A percentile compares a stretch with the other conserved stretches of the same genome.
Conservation (phyloP, 2,888 invertebrate species). For the Lasioglossum oenotherae region DNA sequence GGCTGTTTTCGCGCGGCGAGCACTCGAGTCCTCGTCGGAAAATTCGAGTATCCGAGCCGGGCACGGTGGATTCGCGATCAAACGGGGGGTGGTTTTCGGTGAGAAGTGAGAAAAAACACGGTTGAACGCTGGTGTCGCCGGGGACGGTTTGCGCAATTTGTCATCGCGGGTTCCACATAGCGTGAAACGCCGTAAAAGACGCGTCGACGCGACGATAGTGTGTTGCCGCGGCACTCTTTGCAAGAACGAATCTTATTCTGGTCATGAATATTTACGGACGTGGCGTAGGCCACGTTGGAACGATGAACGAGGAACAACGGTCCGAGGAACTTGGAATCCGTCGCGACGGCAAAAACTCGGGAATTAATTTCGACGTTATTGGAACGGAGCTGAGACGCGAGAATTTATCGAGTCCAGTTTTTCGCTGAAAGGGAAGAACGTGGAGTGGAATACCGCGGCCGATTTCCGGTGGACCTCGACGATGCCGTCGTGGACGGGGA, state of each 20-base stretch:
- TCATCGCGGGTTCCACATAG: constrained; percentile 24
- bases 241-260: constrained; percentile 36
- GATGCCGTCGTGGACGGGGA: not conserved
- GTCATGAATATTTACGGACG: constrained; percentile 40
- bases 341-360: not conserved
- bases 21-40: not conserved
- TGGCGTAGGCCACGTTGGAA: not conserved
- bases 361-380: constrained; percentile 16
- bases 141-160: constrained; percentile 59
- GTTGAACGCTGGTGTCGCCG: constrained; percentile 41
- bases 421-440: not conserved
- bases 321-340: not conserved
- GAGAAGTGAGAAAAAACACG: constrained; percentile 12
- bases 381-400: not conserved
- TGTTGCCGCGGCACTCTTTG: not conserved
- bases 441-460: not conserved
- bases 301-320: not conserved
- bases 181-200: constrained; percentile 10
- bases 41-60: not conserved
- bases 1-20: not conserved
- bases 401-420: not conserved
- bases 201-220: constrained; percentile 12
- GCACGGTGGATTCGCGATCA: not conserved
- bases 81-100: constrained; percentile 25
- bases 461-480: not conserved